Conservation (phyloP, 2,888 invertebrate genomes). For the Clostera curtula region DNA sequence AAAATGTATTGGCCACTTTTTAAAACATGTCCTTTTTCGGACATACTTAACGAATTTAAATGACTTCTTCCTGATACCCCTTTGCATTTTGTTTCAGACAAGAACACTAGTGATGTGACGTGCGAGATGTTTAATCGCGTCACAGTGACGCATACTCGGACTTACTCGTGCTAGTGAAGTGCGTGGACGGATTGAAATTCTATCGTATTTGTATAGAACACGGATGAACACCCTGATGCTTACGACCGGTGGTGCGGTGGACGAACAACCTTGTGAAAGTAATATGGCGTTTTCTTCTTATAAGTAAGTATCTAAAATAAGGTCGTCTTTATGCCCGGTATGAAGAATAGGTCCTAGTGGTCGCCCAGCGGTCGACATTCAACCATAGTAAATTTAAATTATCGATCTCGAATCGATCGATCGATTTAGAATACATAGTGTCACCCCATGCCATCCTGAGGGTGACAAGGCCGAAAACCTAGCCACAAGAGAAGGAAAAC, state of each 20-base stretch:
- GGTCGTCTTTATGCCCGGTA: background rate
- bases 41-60: background rate
- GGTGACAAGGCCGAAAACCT: too few relatives aligned
- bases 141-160: slow-evolving; percentile 43
- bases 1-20: too few relatives aligned
- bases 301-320: slow-evolving; percentile 48
- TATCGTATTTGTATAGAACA: slow-evolving; percentile 25
- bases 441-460: too few relatives aligned
- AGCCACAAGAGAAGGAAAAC: too few relatives aligned
- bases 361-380: too few relatives aligned
- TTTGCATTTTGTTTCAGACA: slow-evolving; percentile 24
- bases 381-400: too few relatives aligned
- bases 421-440: too few relatives aligned
- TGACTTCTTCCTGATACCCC: slow-evolving; percentile 6
- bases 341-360: background rate
- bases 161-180: slow-evolving; percentile 47
- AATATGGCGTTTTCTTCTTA: slow-evolving; percentile 68
- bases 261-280: slow-evolving; percentile 62
- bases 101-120: slow-evolving; percentile 51
- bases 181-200: slow-evolving; percentile 29
- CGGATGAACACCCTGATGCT: slow-evolving; percentile 72
- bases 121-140: slow-evolving; percentile 41
- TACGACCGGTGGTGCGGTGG: slow-evolving; percentile 56
- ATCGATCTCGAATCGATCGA: too few relatives aligned
- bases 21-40: too few relatives aligned